These are phyloP conservation scores for Diplogasteroides magnus DNA, from an alignment of 1,140 invertebrate species.

Conservation along the genomic window DNA sequence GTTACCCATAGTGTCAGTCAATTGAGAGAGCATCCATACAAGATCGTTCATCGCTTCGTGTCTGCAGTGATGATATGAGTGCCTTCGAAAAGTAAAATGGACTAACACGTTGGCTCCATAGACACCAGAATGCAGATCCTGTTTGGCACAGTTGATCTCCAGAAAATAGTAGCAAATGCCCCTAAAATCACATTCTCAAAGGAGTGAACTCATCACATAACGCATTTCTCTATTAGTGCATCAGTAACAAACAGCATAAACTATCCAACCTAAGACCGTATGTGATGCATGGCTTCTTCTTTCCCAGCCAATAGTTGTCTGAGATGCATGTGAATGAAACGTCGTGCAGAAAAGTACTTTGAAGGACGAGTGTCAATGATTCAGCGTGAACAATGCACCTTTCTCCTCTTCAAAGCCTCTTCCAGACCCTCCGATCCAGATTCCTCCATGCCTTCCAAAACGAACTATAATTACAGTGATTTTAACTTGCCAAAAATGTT, in stretches of 20 bases:
- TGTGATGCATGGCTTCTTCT: conserved; percentile 88
- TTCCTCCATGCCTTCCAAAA: conserved; percentile 98
- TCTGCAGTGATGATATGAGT: too few relatives aligned
- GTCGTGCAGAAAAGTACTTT: conserved; percentile 63
- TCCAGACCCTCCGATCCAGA: conserved; percentile 89
- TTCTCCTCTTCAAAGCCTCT: conserved; percentile 71
- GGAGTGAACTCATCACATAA: background rate
- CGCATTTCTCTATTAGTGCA: background rate
- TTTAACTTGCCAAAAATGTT: background rate
- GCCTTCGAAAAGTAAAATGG: too few relatives aligned
- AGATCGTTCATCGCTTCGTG: conserved; percentile 83
- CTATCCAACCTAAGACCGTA: conserved; percentile 75
- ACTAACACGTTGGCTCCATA: conserved; percentile 74
- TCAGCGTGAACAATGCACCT: too few relatives aligned
- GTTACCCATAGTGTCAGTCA: too few relatives aligned
- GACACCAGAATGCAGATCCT: conserved; percentile 90
- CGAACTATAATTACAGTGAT: conserved; percentile 65
- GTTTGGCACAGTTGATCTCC: conserved; percentile 78
- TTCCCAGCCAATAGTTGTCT: conserved; percentile 98
- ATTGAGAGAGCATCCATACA: conserved; percentile 73
- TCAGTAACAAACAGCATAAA: conserved; percentile 46
- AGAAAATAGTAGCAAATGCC: conserved; percentile 87
- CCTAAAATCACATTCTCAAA: conserved; percentile 22
- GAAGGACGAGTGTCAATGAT: too few relatives aligned
- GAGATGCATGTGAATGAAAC: conserved; percentile 95